Evolutionary conservation across 2,888 invertebrate genomes (phyloP).

Genomic region (Biston betularia): DNA sequence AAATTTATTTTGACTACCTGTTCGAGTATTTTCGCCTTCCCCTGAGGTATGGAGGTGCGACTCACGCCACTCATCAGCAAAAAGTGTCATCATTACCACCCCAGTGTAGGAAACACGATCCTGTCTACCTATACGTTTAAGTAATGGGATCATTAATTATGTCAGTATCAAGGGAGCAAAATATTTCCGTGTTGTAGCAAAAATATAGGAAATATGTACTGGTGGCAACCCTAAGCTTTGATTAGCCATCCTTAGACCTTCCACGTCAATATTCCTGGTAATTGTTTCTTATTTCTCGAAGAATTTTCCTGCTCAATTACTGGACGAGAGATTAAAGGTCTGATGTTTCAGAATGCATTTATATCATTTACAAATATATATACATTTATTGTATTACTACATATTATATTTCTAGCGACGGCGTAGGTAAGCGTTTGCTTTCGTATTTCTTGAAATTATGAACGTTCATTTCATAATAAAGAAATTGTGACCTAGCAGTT

Average conservation of each 20-base stretch:
- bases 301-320: neutral
- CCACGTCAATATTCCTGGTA: conserved; percentile 39
- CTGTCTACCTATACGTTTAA: neutral
- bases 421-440: conserved; percentile 1
- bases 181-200: conserved; percentile 5
- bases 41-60: conserved; percentile 8
- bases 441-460: neutral
- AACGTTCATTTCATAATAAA: neutral
- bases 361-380: no score
- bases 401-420: no score
- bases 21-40: conserved; percentile 11
- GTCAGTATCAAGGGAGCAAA: conserved; percentile 3
- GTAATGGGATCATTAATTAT: conserved; percentile 21
- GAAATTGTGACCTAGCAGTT: neutral
- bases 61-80: conserved; percentile 23
- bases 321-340: neutral
- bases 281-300: conserved; percentile 44
- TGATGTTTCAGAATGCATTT: no score
- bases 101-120: conserved; percentile 10
- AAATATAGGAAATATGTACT: conserved; percentile 8
- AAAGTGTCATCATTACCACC: conserved; percentile 21
- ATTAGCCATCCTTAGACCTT: conserved; percentile 44
- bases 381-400: no score
- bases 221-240: conserved; percentile 34
- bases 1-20: conserved; percentile 3